Conservation (phyloP, 2,888 invertebrate genomes). For the Petrophora chlorosata region DNA sequence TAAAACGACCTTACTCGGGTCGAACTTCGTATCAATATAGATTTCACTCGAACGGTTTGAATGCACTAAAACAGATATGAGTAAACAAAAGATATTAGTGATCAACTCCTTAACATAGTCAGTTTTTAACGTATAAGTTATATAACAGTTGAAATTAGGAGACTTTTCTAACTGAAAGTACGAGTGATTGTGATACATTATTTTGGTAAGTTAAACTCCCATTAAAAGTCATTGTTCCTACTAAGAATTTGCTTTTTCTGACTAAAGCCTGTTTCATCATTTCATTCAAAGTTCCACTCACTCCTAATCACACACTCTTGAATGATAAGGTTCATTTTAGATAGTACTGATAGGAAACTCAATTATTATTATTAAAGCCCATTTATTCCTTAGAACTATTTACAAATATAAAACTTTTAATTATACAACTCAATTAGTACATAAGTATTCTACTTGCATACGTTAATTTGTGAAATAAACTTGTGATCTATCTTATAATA, state of each 20-base stretch:
- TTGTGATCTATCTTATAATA: no score
- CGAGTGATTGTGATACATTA: background rate
- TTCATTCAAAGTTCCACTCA: no score
- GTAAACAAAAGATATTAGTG: no score
- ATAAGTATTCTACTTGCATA: no score
- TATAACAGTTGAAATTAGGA: background rate
- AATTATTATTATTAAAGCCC: no score
- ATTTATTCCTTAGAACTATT: no score
- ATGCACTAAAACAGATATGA: conserved; percentile 1
- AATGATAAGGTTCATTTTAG: conserved; percentile 3
- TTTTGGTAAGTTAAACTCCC: conserved; percentile 11
- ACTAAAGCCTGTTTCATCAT: no score
- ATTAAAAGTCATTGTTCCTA: no score
- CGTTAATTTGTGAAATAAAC: background rate
- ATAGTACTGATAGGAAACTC: conserved; percentile 1
- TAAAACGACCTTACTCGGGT: conserved; percentile 58
- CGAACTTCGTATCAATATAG: conserved; percentile 35
- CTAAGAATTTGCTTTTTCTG: no score
- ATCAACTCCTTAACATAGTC: background rate
- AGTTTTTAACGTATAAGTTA: background rate
- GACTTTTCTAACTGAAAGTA: background rate
- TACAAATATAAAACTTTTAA: no score
- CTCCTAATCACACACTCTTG: background rate
- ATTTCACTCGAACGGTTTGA: background rate
- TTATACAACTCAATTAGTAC: conserved; percentile 4